Conservation (phyloP, 2,888 invertebrate genomes). For the Leucophenga maculata region DNA sequence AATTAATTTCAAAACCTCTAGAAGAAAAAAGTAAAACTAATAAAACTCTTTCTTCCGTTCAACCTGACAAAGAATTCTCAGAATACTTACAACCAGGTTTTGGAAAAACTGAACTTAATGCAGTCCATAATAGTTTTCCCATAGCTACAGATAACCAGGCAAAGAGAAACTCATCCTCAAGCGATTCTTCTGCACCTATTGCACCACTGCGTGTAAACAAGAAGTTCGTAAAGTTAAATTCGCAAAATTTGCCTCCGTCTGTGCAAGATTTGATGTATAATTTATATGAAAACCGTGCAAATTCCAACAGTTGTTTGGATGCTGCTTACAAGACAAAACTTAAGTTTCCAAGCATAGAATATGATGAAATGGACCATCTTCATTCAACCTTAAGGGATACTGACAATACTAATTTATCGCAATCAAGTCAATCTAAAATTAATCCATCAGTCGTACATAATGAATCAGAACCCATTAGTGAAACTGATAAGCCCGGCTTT, state of each 20-base stretch:
- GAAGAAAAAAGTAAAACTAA: conserved; percentile 26
- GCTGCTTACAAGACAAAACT: conserved; percentile 19
- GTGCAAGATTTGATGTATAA: conserved; percentile 67
- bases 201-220: conserved; percentile 60
- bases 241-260: conserved; percentile 67
- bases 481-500: too few species aligned
- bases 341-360: conserved; percentile 53
- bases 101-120: conserved; percentile 49
- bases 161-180: conserved; percentile 68
- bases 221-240: conserved; percentile 62
- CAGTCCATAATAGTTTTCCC: conserved; percentile 57
- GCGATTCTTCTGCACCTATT: conserved; percentile 57
- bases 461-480: too few species aligned
- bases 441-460: background rate
- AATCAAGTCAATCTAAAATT: background rate
- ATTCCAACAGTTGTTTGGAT: background rate
- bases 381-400: background rate
- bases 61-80: too few species aligned
- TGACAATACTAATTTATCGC: background rate
- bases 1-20: conserved; percentile 65
- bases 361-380: conserved; percentile 5
- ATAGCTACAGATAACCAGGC: conserved; percentile 55
- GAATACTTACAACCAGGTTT: too few species aligned
- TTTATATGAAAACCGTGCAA: conserved; percentile 34
- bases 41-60: too few species aligned